Evolutionary conservation across 2,888 invertebrate species (phyloP).

Genomic region (Balanococcus diminutus): DNA sequence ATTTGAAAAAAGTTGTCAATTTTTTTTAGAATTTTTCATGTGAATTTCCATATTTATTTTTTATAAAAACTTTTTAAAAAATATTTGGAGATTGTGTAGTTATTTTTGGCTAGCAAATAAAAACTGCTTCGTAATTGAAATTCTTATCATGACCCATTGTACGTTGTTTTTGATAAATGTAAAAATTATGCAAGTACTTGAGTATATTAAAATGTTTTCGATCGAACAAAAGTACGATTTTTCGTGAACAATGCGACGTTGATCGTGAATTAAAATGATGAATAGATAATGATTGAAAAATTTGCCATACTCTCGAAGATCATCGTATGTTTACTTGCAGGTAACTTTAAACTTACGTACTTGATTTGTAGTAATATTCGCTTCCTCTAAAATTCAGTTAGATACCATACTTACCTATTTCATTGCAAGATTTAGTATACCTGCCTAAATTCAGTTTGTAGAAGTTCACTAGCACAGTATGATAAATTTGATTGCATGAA

Average conservation of each 20-base stretch:
- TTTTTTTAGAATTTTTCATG: neutral
- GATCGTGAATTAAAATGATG: neutral
- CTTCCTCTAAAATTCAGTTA: neutral
- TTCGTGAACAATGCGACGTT: neutral
- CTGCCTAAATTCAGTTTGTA: neutral
- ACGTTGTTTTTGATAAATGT: neutral
- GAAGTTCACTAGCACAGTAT: neutral
- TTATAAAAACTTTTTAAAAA: neutral
- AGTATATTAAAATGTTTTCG: too few species aligned
- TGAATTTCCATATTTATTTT: neutral
- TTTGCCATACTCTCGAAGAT: neutral
- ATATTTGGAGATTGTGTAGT: neutral
- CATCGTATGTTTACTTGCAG: neutral
- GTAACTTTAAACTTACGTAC: neutral
- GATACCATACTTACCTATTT: too few species aligned
- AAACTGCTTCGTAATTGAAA: neutral
- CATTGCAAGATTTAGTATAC: too few species aligned
- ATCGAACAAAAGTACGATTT: neutral
- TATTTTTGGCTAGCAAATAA: neutral
- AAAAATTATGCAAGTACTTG: too few species aligned
- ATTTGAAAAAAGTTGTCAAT: too few species aligned
- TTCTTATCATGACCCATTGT: neutral
- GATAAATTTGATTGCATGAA: neutral
- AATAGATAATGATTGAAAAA: too few species aligned
- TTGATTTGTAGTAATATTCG: neutral